Base-by-base conservation (phyloP, 2,888 invertebrate species). In the Ferrisia virgata region DNA sequence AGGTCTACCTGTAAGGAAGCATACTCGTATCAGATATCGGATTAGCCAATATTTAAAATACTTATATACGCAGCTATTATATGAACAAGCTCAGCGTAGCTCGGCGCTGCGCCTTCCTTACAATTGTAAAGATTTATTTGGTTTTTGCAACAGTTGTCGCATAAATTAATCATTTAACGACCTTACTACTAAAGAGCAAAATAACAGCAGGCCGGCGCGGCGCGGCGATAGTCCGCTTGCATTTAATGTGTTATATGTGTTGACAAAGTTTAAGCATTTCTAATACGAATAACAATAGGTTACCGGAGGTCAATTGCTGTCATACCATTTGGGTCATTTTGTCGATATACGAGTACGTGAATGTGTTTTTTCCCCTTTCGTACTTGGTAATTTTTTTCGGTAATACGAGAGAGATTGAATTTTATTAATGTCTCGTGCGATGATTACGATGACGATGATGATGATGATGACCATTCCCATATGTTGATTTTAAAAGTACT, bases 111-210 rank as follows among this genome's bases (percentile, higher is more conserved):
- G 58, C 28, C 25, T 28, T 64, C 25, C 58, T 64, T 64, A 28
- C 58, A 25, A 64, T 28, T 64, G 58, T 28, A 64, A 64, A 64
- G 72, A 33, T 33, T 72, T 72, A 72, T 72, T 72, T 33, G 33
- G 72, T 15, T 72, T 31, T 72, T 33, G 72, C 72, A 72, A 72
- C 72, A 72, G 72, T 72, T 72, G 72, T 72, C 72, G 72, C 72
- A 72, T 72, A 72, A 72, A 72, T 72, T 72, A 72, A 72, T 72
- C 72, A 72, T 72, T 72, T 72, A 72, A 72, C 72, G 72, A 72
- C 33, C 33, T 72, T 2, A 33, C 28, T 28, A 33, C 72, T 18
- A 72, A 72, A 33, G 72, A 72, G 72, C 33, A 64, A 64, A 64
- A 64, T 64, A 64, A 33, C 72, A 33, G 47, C 18, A 13, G n/a